phyloP scores from a whole-genome alignment of 2,888 invertebrate genomes.

The Drosophila putrida region DNA sequence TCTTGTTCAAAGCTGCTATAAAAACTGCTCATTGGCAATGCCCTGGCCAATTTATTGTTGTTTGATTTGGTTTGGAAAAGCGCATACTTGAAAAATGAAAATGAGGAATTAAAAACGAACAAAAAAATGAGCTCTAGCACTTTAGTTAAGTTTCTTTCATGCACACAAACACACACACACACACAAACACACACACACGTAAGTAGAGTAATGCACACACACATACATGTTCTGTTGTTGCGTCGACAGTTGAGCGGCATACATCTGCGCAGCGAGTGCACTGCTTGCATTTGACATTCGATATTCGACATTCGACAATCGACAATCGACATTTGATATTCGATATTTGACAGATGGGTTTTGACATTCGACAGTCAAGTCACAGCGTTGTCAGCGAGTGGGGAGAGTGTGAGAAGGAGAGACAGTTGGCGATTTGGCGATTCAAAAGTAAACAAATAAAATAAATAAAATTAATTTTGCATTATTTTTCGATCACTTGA shows the following conservation, averaged over 20 bases:
- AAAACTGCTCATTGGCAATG: conserved; percentile 90
- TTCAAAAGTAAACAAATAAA: conserved; percentile 69
- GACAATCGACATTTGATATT: conserved; percentile 27
- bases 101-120: conserved; percentile 27
- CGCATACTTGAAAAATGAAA: conserved; percentile 76
- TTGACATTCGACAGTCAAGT: conserved; percentile 20
- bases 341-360: conserved; percentile 22
- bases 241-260: conserved; percentile 95
- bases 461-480: conserved; percentile 70
- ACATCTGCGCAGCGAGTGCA: conserved; percentile 98
- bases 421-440: conserved; percentile 52
- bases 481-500: conserved; percentile 49
- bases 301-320: conserved; percentile 25
- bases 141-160: conserved; percentile 73
- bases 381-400: conserved; percentile 43
- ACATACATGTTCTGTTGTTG: conserved; percentile 98
- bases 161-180: conserved; percentile 36
- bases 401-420: conserved; percentile 49
- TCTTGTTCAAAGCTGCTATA: conserved; percentile 46
- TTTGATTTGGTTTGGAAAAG: conserved; percentile 42
- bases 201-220: conserved; percentile 24
- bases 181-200: conserved; percentile 25
- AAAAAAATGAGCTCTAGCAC: conserved; percentile 62
- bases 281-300: conserved; percentile 86
- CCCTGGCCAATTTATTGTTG: conserved; percentile 90